Evolutionary conservation across 2,888 invertebrate genomes (phyloP), one percentile per base, ranked within the genome.

Genomic region (Thymelicus lineola): DNA sequence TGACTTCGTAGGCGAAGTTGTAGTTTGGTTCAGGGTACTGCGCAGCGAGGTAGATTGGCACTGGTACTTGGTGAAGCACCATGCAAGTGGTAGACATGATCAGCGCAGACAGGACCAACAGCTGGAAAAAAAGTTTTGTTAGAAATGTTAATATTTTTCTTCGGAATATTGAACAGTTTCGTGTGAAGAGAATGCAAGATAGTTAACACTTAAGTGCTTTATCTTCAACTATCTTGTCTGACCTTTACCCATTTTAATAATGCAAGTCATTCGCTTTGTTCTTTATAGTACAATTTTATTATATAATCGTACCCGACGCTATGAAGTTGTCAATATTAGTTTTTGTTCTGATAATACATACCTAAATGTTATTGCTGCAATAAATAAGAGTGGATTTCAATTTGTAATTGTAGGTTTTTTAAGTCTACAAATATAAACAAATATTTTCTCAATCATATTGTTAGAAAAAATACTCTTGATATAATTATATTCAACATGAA

Each of bases 1-100:
- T 94, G 28, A 95, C 94, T 62, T 94, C 92, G 74, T 95, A 95
- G 4, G 93, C 91, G 75, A 93, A 95, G 76, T 91, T 90, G 82
- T 95, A 95, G 63, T 75, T 77, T 0, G 79, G 79, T 57, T 78
- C 76, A 5, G 75, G 76, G 48, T 77, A 76, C 3, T 71, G 77
- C 7, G 73, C 76, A 7, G 72, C 75, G 15, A 79, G 70, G 71
- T 77, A 75, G 55, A 79, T 68, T 9, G 80, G 78, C 14, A 76
- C 69, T 0, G 77, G 76, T 6, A 81, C 79, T 73, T 86, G 90
- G 74, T 88, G 90, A 14, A 89, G 72, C 17, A 87, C 79, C 83
- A 85, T 87, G 82, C 88, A 90, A 45, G 85, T 85, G 57, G 85
- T 85, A 46, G 88, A 88, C 50, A 90, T 76, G 64, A 89, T 77